Conservation (phyloP, 2,113 vertebrate species). For the Channa maculata region DNA sequence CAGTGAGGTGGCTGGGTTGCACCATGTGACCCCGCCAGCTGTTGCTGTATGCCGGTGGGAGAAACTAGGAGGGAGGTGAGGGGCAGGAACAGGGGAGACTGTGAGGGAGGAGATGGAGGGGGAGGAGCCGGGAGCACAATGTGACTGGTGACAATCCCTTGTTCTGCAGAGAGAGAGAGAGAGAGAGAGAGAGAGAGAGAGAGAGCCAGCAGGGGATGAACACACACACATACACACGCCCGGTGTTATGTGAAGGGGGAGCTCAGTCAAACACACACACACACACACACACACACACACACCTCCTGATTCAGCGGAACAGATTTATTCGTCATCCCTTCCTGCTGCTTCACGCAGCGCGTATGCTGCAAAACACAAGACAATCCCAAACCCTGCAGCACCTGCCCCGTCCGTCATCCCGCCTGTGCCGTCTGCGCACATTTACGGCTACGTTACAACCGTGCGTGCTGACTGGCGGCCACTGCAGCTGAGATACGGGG, state of each 20-base stretch:
- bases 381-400: conserved; percentile 49
- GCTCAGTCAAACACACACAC: conserved; percentile 50
- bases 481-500: conserved; percentile 34
- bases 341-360: conserved; percentile 55
- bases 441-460: conserved; percentile 47
- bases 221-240: conserved; percentile 26
- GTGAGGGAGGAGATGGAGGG: conserved; percentile 49
- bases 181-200: conserved; percentile 46
- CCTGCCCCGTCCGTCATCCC: conserved; percentile 27
- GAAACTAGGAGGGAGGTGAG: conserved; percentile 56
- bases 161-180: conserved; percentile 62
- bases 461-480: conserved; percentile 32
- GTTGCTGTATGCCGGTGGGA: conserved; percentile 74
- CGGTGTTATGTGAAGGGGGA: conserved; percentile 43
- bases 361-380: conserved; percentile 49
- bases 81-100: conserved; percentile 22
- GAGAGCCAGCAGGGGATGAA: conserved; percentile 52
- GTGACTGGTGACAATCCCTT: conserved; percentile 75
- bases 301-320: conserved; percentile 73
- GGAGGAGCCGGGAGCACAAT: conserved; percentile 58
- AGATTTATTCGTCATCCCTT: conserved; percentile 68
- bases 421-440: conserved; percentile 41
- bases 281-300: conserved; percentile 41
- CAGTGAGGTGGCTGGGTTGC: conserved; percentile 60
- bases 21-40: conserved; percentile 79